Conservation (phyloP, 1,140 invertebrate species). For the Anoplophora glabripennis region DNA sequence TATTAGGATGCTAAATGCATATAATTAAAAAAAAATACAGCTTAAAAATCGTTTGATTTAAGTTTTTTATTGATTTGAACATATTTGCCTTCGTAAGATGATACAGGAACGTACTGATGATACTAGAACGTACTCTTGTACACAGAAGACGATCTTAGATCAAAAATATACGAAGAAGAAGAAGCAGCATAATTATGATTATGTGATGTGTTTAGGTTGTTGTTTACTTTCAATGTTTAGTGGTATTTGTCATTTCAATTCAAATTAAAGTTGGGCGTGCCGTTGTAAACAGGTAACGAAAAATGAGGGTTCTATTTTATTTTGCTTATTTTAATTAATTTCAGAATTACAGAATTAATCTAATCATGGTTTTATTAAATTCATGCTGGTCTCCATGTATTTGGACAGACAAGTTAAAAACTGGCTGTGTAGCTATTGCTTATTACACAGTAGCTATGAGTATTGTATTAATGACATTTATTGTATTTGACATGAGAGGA, state of each 20-base stretch:
- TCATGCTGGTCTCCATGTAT: constrained; percentile 86
- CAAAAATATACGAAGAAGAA: too few species aligned
- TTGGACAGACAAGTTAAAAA: constrained; percentile 75
- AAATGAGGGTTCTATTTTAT: not conserved
- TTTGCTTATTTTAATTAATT: not conserved
- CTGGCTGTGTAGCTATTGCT: constrained; percentile 72
- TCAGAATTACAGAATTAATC: not conserved
- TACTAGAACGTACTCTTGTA: too few species aligned
- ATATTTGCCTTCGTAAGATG: too few species aligned
- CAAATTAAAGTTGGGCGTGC: constrained; percentile 1
- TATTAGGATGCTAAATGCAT: too few species aligned
- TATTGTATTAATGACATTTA: constrained; percentile 71
- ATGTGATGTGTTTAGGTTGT: too few species aligned
- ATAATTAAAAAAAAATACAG: too few species aligned
- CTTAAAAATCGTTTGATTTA: too few species aligned
- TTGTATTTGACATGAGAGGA: constrained; percentile 71
- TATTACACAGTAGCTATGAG: constrained; percentile 72
- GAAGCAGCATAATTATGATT: too few species aligned
- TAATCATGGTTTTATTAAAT: constrained; percentile 68
- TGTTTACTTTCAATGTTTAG: not conserved
- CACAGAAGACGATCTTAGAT: too few species aligned
- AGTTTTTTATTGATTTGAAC: too few species aligned
- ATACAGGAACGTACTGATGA: too few species aligned
- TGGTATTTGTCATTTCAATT: not conserved
- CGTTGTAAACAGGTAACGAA: not conserved